Evolutionary conservation across 2,797 vertebrate species (phyloP).

Genomic region (Brachyrhaphis roseni): DNA sequence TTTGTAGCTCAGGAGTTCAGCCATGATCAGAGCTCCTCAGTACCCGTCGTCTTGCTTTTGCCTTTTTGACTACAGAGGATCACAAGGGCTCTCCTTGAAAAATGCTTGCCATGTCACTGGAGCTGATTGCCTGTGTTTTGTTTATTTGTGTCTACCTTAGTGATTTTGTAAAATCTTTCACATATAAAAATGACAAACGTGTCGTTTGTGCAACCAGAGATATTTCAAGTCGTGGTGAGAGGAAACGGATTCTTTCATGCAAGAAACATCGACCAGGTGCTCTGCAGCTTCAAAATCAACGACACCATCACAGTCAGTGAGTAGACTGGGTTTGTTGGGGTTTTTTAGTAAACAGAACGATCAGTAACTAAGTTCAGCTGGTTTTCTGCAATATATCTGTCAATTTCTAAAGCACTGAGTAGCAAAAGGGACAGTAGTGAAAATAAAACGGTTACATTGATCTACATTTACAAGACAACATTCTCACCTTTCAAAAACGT

Average conservation of each 20-base stretch:
- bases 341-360: not conserved
- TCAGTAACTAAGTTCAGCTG: not conserved
- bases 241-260: slow-evolving; percentile 91
- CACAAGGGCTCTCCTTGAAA: not conserved
- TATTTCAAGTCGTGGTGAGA: slow-evolving; percentile 87
- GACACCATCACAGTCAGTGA: slow-evolving; percentile 82
- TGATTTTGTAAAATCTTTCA: not conserved
- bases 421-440: not conserved
- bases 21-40: too few species aligned
- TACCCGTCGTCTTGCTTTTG: not conserved
- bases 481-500: not conserved
- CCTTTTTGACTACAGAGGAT: not conserved
- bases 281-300: slow-evolving; percentile 94
- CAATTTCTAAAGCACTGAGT: not conserved
- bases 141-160: not conserved
- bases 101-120: not conserved
- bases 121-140: not conserved
- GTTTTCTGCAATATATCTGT: not conserved
- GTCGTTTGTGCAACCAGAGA: slow-evolving; percentile 76
- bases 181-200: not conserved
- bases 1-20: too few species aligned
- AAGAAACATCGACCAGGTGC: slow-evolving; percentile 85
- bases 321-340: slow-evolving; percentile 17
- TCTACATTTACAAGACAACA: not conserved
- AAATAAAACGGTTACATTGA: not conserved